Percentiles rank a stretch among this genome's conserved stretches.
Evolutionary conservation across 2,888 invertebrate genomes (phyloP).

Genomic region (Polydrusus tereticollis): DNA sequence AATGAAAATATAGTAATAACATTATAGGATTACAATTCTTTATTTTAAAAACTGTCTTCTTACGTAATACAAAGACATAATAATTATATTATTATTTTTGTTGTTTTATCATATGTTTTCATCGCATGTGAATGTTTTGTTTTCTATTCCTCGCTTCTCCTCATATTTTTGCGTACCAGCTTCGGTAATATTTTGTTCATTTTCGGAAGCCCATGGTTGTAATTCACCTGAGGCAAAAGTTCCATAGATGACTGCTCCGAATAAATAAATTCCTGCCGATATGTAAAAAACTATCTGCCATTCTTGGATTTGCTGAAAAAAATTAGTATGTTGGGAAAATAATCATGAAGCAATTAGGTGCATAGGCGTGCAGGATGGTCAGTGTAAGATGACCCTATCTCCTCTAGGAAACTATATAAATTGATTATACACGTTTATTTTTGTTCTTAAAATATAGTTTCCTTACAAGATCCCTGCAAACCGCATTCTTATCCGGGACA

Average conservation of each 20-base stretch:
- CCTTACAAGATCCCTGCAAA: too few species aligned
- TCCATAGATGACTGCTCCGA: constrained; percentile 89
- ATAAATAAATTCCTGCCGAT: constrained; percentile 83
- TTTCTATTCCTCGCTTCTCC: constrained; percentile 34
- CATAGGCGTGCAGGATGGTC: too few species aligned
- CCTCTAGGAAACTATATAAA: too few species aligned
- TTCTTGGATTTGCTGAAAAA: constrained; percentile 62
- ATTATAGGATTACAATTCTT: too few species aligned
- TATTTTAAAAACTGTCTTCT: too few species aligned
- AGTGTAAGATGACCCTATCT: too few species aligned
- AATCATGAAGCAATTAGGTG: not conserved
- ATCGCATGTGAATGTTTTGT: constrained; percentile 34
- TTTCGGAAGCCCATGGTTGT: constrained; percentile 72
- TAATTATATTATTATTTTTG: not conserved
- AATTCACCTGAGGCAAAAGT: constrained; percentile 83
- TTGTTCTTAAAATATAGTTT: too few species aligned
- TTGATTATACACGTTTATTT: too few species aligned
- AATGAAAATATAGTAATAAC: too few species aligned
- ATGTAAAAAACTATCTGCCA: constrained; percentile 92
- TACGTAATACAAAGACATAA: too few species aligned
- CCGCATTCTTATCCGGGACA: too few species aligned
- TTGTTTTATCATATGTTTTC: constrained; percentile 1
- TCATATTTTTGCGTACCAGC: not conserved
- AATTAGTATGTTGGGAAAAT: not conserved
- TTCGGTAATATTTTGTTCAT: not conserved